These are phyloP conservation scores for Corella eumyota DNA, from an alignment of 23 tunicate species.

Conservation along the genomic window DNA sequence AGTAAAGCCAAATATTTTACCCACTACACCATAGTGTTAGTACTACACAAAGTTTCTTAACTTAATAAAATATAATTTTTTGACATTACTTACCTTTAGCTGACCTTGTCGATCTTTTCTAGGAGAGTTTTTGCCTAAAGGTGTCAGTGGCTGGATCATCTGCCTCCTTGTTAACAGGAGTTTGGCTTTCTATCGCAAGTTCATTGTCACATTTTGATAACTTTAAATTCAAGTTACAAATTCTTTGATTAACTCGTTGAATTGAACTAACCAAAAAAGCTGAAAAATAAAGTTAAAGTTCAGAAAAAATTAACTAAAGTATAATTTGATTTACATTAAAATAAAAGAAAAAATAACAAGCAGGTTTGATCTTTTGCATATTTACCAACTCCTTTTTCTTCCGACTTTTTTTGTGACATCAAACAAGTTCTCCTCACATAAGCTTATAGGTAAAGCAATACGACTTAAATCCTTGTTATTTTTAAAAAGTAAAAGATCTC, in stretches of 20 bases:
- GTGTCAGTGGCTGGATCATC: conserved; percentile 10
- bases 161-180: conserved; percentile 17
- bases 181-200: conserved; percentile 42
- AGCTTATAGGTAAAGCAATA: conserved; percentile 83
- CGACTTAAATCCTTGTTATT: conserved; percentile 67
- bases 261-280: conserved; percentile 64
- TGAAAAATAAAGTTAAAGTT: too few species aligned
- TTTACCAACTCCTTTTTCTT: conserved; percentile 19
- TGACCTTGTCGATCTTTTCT: conserved; percentile 16
- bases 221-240: conserved; percentile 28
- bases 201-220: conserved; percentile 54
- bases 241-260: conserved; percentile 40
- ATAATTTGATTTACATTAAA: too few species aligned
- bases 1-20: too few species aligned
- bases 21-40: too few species aligned
- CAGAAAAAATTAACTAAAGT: too few species aligned
- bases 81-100: conserved; percentile 30
- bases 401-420: conserved; percentile 65
- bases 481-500: too few species aligned
- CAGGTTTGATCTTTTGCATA: conserved; percentile 35
- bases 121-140: conserved; percentile 7
- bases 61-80: too few species aligned
- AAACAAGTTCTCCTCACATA: conserved; percentile 76
- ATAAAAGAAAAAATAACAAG: conserved; percentile 64
- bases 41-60: too few species aligned